Evolutionary conservation across 2,888 invertebrate species (phyloP).

Genomic region (Platycnemis pennipes): DNA sequence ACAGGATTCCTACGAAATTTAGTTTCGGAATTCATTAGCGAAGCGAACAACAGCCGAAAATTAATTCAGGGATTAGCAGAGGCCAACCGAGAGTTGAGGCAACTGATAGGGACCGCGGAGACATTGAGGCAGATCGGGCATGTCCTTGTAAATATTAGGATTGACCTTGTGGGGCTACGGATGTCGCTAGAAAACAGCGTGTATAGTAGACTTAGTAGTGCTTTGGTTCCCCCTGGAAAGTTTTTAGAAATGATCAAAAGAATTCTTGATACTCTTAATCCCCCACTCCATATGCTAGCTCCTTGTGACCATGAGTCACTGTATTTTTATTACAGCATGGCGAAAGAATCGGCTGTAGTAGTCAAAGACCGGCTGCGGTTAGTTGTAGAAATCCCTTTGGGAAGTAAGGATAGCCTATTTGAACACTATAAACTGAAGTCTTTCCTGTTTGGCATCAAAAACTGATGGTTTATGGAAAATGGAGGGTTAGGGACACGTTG

Average conservation of each 20-base stretch:
- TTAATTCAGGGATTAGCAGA: not conserved
- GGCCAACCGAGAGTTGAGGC: not conserved
- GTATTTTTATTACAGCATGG: not conserved
- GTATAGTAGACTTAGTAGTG: not conserved
- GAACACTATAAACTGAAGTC: not conserved
- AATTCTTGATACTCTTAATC: not conserved
- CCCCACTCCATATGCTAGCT: not conserved
- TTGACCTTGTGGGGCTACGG: not conserved
- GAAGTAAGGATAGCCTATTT: not conserved
- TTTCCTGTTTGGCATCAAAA: not conserved
- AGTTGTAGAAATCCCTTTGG: not conserved
- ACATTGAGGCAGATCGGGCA: not conserved
- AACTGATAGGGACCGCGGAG: not conserved
- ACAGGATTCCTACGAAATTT: not conserved
- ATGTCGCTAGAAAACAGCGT: not conserved
- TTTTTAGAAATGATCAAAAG: not conserved
- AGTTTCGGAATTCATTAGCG: not conserved
- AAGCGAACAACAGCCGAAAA: not conserved
- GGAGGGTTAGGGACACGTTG: not conserved
- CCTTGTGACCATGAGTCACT: not conserved
- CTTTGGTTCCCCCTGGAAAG: not conserved
- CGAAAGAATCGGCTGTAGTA: not conserved
- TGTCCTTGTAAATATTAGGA: not conserved
- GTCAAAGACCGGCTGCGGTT: not conserved
- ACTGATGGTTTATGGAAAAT: not conserved